Conservation (phyloP, 2,113 vertebrate genomes). For the Scartelaos histophorus region DNA sequence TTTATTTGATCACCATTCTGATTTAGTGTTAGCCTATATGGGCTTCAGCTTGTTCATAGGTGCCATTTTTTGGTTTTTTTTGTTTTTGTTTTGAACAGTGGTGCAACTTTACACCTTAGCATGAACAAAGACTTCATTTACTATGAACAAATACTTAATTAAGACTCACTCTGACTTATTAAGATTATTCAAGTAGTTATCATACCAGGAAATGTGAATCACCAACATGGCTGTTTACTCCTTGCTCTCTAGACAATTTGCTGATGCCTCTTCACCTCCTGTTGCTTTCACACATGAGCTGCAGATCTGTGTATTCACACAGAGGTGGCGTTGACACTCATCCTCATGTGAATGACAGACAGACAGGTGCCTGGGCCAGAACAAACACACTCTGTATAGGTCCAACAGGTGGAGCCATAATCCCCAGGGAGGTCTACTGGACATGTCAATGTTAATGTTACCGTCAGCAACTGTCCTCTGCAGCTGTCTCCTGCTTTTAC, state of each 20-base stretch:
- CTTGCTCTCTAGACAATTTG: not conserved
- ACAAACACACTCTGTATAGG: constrained; percentile 30
- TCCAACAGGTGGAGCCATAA: constrained; percentile 34
- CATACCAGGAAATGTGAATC: too few relatives aligned
- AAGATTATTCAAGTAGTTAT: too few relatives aligned
- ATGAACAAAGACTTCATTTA: too few relatives aligned
- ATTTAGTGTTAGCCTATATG: too few relatives aligned
- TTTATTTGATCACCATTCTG: too few relatives aligned
- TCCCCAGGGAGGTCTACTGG: constrained; percentile 34
- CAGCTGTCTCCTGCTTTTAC: constrained; percentile 52
- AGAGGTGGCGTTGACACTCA: constrained; percentile 35
- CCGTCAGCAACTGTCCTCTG: constrained; percentile 46
- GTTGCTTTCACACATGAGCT: constrained; percentile 20
- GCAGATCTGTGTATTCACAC: constrained; percentile 28
- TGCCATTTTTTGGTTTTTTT: too few relatives aligned
- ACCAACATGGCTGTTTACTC: not conserved
- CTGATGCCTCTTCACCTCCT: not conserved
- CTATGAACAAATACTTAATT: too few relatives aligned
- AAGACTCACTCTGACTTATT: too few relatives aligned
- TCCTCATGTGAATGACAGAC: constrained; percentile 45
- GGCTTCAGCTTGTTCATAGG: too few relatives aligned
- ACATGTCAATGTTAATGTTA: constrained; percentile 12
- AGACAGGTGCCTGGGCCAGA: constrained; percentile 46
- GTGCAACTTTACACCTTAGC: too few relatives aligned
- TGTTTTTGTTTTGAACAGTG: too few relatives aligned